Evolutionary conservation across 2,888 invertebrate species (phyloP).

Genomic region (Norana najaformis): DNA sequence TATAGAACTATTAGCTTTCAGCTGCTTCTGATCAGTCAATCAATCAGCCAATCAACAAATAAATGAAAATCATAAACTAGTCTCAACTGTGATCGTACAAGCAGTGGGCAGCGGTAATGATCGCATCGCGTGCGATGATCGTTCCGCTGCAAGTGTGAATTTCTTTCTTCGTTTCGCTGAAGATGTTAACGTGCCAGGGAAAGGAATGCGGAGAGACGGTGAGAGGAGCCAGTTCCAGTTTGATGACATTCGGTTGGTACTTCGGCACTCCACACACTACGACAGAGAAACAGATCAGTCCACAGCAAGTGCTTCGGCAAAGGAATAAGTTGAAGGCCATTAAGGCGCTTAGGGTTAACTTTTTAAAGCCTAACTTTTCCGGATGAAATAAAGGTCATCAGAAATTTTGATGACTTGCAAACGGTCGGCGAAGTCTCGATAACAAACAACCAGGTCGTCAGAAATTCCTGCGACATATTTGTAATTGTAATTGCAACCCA

Average conservation of each 20-base stretch:
- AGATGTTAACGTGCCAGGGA: neutral
- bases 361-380: too few relatives aligned
- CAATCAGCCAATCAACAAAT: neutral
- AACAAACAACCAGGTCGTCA: too few relatives aligned
- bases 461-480: neutral
- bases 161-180: slow-evolving; percentile 13
- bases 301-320: neutral
- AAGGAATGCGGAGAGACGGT: neutral
- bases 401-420: too few relatives aligned
- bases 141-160: neutral
- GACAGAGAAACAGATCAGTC: neutral
- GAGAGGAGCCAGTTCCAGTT: neutral
- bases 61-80: neutral
- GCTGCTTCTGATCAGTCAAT: too few relatives aligned
- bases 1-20: too few relatives aligned
- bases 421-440: too few relatives aligned
- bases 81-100: neutral
- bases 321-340: neutral
- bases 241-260: slow-evolving; percentile 5
- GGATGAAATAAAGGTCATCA: neutral
- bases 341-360: too few relatives aligned
- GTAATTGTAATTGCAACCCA: too few relatives aligned
- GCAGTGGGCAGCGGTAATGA: neutral
- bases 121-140: neutral
- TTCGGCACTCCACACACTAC: slow-evolving; percentile 5